Evolutionary conservation across 2,888 invertebrate genomes (phyloP).

Genomic region (Spisula subtruncata): DNA sequence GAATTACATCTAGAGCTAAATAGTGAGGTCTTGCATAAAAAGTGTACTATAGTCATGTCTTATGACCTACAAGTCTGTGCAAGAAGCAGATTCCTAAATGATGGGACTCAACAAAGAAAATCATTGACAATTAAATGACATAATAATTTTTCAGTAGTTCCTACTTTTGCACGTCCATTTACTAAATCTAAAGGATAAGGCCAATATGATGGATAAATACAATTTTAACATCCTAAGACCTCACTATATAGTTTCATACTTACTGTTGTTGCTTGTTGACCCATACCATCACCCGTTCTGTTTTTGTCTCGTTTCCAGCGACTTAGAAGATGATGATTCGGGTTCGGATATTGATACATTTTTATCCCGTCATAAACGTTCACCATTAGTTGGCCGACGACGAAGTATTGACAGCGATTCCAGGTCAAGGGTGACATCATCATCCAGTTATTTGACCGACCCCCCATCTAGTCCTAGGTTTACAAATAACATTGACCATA

Average conservation of each 20-base stretch:
- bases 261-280: conserved; percentile 15
- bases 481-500: conserved; percentile 66
- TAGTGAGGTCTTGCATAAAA: neutral
- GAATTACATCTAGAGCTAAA: neutral
- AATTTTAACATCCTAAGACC: too few species aligned
- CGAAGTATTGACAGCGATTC: conserved; percentile 62
- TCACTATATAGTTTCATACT: neutral
- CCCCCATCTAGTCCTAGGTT: conserved; percentile 68
- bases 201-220: too few species aligned
- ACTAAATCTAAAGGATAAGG: too few species aligned
- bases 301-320: conserved; percentile 56
- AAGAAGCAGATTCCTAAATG: too few species aligned
- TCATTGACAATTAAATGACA: too few species aligned
- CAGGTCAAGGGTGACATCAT: conserved; percentile 58
- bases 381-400: conserved; percentile 64
- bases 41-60: neutral
- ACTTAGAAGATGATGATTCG: conserved; percentile 92
- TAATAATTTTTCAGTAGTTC: too few species aligned
- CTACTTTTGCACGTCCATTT: too few species aligned
- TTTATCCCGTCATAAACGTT: conserved; percentile 73
- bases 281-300: neutral
- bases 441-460: conserved; percentile 64
- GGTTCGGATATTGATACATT: conserved; percentile 88
- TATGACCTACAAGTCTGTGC: too few species aligned
- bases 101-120: too few species aligned